Evolutionary conservation across 2,888 invertebrate species (phyloP), one percentile per base, ranked within the genome.

Genomic region (Ferrisia virgata): DNA sequence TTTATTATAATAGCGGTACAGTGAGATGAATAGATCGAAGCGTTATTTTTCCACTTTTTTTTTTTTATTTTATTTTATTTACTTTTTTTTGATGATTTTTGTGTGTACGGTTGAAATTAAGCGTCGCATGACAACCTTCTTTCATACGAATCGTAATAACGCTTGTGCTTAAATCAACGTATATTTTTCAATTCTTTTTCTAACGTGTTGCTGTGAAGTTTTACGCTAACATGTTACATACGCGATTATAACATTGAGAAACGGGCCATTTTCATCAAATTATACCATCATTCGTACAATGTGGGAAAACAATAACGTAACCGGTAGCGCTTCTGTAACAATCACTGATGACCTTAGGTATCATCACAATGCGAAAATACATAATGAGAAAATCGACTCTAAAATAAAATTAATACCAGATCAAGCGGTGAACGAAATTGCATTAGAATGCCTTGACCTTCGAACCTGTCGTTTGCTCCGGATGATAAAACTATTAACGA

Each of bases 1-100:
- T 83, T 83, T 72, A 76, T 76, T 47, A 28, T 83, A 83, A 83
- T 83, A 47, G 47, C 83, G 83, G 83, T 83, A 83, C 76, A 76
- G 69, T 69, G 22, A 36, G 64, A 31, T 40, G 25, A 72, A 72
- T 31, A 36, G 83, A 43, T 83, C 76, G 83, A 76, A 83, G 72
- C 69, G 39, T 69, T 72, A 33, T 53, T 47, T 28, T 53, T 53
- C 33, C 9, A 33, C 1, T 31, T 79, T 58, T 58, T 81, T 79
- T 47, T 4, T 2, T 3, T 64, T 8, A 64, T 25, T 58, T 72
- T 64, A n/a, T n/a, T 53, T 47, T 28, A 31, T 53, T 22, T 18
- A 33, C 1, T 31, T 79, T 58, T 58, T 81, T 79, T 47, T 4
- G 15, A 13, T 64, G 25, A 64, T 25, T 58, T 72, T 64, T 76